A percentile compares a stretch with the other conserved stretches of the same genome.
These are phyloP conservation scores for Onchidella celtica DNA, from an alignment of 2,888 invertebrate genomes.

Conservation along the genomic window DNA sequence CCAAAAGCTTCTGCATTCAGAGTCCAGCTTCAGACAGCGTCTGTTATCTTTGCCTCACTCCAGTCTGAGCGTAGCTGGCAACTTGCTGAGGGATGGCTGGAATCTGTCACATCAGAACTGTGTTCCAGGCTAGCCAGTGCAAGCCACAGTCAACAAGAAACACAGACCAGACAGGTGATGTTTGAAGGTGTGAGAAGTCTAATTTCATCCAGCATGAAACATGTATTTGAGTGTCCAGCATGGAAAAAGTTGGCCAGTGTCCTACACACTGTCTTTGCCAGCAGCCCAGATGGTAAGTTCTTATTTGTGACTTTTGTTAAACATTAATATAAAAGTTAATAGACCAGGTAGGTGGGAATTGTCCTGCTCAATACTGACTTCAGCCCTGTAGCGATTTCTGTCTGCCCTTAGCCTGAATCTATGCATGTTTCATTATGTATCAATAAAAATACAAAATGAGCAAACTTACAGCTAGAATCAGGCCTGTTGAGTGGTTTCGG, in stretches of 20 bases:
- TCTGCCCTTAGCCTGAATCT: no score
- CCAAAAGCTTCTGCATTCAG: background rate
- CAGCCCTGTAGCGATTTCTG: no score
- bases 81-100: constrained; percentile 50
- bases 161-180: background rate
- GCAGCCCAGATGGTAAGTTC: constrained; percentile 23
- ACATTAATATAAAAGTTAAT: no score
- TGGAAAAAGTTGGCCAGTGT: constrained; percentile 6
- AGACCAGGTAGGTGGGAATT: no score
- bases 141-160: background rate
- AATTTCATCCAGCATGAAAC: background rate
- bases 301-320: no score
- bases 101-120: background rate
- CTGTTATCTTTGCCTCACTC: constrained; percentile 46
- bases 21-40: constrained; percentile 39
- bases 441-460: no score
- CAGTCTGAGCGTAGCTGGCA: constrained; percentile 44
- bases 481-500: no score
- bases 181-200: constrained; percentile 2
- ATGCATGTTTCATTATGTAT: no score
- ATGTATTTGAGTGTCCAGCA: constrained; percentile 14
- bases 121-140: background rate
- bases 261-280: constrained; percentile 9
- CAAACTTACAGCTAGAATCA: no score
- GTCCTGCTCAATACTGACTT: no score